phyloP scores from a whole-genome alignment of 2,113 vertebrate species.

The Camelus bactrianus region DNA sequence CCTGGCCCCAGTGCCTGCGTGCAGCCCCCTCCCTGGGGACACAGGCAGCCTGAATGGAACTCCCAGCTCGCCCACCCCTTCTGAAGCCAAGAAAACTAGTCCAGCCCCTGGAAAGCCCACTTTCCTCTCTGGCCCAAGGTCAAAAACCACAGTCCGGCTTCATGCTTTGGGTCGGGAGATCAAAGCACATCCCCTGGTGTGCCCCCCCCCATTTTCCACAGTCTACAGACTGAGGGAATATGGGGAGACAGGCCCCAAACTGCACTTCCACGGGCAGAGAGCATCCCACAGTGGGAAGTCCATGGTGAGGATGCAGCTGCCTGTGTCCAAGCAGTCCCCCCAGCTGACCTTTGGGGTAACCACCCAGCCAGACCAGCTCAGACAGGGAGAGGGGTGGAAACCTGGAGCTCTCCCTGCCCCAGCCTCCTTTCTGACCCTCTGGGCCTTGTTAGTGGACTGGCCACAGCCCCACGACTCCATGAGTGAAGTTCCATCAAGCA shows the following conservation, averaged over 20 bases:
- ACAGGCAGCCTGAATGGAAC: neutral
- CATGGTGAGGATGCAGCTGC: neutral
- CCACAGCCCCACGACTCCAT: neutral
- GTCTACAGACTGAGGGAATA: neutral
- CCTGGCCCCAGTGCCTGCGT: neutral
- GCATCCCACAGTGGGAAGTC: neutral
- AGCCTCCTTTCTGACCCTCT: neutral
- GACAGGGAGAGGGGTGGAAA: neutral
- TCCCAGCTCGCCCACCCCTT: rapidly evolving
- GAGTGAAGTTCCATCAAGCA: neutral
- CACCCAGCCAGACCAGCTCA: neutral
- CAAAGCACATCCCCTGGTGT: neutral
- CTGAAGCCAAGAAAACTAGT: neutral
- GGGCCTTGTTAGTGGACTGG: neutral
- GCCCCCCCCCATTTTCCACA: neutral
- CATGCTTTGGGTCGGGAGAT: neutral
- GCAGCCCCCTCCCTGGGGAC: neutral
- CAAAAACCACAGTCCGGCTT: neutral
- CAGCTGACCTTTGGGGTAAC: neutral
- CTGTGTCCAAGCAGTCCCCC: neutral
- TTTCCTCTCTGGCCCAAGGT: neutral
- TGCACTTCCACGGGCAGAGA: rapidly evolving
- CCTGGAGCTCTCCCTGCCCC: rapidly evolving
- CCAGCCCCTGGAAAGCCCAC: neutral
- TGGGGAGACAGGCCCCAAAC: neutral